These are phyloP conservation scores for Ispidina lecontei DNA, from an alignment of 2,797 vertebrate genomes.

Conservation along the genomic window DNA sequence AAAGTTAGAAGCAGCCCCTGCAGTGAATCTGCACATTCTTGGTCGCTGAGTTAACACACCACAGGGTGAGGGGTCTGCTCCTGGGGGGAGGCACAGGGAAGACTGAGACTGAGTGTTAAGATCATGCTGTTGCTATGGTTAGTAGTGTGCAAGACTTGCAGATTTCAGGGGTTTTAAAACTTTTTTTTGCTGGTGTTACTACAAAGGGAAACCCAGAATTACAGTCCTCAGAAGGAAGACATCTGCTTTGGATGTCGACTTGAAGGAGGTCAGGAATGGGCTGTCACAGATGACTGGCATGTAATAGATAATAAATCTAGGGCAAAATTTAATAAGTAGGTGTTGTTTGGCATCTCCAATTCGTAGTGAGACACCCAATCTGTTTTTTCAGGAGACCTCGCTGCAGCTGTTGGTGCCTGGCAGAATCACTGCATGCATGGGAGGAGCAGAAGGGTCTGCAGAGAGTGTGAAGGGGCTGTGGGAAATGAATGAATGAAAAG, in stretches of 20 bases:
- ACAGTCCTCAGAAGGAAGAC: not conserved
- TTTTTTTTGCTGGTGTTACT: not conserved
- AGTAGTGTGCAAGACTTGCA: not conserved
- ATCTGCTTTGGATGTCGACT: not conserved
- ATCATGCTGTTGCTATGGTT: constrained; percentile 49
- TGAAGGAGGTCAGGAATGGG: not conserved
- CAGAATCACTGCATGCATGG: not conserved
- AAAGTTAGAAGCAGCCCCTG: not conserved
- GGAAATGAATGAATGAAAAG: not conserved
- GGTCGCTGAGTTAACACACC: not conserved
- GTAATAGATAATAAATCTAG: not conserved
- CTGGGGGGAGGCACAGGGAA: not conserved
- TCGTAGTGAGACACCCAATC: not conserved
- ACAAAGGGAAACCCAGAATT: not conserved
- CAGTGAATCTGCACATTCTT: not conserved
- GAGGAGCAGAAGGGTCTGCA: not conserved
- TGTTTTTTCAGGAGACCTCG: not conserved
- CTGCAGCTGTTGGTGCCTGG: not conserved
- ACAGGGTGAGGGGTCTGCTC: not conserved
- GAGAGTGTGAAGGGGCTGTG: not conserved
- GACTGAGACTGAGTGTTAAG: not conserved
- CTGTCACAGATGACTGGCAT: not conserved
- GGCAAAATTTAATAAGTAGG: not conserved
- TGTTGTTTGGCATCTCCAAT: not conserved
- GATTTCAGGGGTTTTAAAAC: not conserved